A percentile compares a stretch with the other conserved stretches of the same genome.
Conservation (phyloP, 2,113 vertebrate species). For the Labeo rohita region DNA sequence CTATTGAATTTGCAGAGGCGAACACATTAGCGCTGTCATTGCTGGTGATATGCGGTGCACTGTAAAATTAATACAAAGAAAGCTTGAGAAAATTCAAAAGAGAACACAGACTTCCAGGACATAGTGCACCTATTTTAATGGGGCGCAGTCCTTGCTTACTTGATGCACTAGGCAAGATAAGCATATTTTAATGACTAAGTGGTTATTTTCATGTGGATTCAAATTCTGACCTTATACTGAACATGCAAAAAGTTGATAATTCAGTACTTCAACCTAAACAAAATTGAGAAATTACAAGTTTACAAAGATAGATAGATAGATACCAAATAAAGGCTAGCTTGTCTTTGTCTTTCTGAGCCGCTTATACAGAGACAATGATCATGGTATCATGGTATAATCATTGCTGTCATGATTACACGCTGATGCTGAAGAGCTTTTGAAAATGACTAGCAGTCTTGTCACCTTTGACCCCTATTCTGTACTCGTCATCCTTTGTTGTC, state of each 20-base stretch:
- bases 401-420: slow-evolving; percentile 13
- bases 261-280: too few relatives aligned
- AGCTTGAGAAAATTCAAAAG: background rate
- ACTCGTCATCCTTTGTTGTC: slow-evolving; percentile 6
- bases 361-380: slow-evolving; percentile 19
- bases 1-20: slow-evolving; percentile 10
- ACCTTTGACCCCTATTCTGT: slow-evolving; percentile 46
- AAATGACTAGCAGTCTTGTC: slow-evolving; percentile 23
- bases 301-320: background rate
- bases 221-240: too few relatives aligned
- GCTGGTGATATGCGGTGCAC: background rate
- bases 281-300: too few relatives aligned
- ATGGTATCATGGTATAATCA: background rate
- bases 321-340: background rate
- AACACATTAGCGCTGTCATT: slow-evolving; percentile 10
- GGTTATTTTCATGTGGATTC: background rate
- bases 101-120: background rate
- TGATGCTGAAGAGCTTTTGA: slow-evolving; percentile 7
- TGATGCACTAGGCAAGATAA: background rate
- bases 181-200: background rate
- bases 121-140: background rate
- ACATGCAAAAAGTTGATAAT: too few relatives aligned
- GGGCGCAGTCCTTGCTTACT: background rate
- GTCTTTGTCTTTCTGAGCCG: slow-evolving; percentile 13
- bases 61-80: background rate